Conservation (phyloP, 2,113 vertebrate genomes). For the Oncorhynchus clarkii region DNA sequence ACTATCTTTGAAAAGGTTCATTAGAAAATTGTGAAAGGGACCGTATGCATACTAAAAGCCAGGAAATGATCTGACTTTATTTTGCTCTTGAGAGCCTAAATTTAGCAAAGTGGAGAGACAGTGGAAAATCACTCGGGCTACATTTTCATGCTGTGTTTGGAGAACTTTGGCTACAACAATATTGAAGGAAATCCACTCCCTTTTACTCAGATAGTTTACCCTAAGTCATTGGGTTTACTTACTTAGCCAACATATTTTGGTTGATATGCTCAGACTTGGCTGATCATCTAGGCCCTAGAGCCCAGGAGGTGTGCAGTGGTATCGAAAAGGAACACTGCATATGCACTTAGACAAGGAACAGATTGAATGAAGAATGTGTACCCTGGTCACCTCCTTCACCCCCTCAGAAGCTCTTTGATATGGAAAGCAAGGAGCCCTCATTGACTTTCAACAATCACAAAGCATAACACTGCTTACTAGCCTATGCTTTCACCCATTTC, state of each 20-base stretch:
- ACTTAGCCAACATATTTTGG: conserved; percentile 69
- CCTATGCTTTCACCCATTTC: conserved; percentile 7
- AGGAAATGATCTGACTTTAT: background rate
- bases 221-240: conserved; percentile 65
- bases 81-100: background rate
- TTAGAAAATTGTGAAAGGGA: background rate
- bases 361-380: conserved; percentile 29
- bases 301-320: conserved; percentile 17
- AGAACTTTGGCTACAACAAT: conserved; percentile 63
- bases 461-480: conserved; percentile 18
- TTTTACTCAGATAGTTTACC: conserved; percentile 60
- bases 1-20: background rate
- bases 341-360: conserved; percentile 15
- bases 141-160: conserved; percentile 48
- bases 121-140: conserved; percentile 59
- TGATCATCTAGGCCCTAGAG: background rate
- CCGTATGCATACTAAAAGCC: background rate
- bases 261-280: conserved; percentile 23
- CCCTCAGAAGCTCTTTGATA: conserved; percentile 9
- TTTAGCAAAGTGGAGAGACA: conserved; percentile 35
- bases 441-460: background rate
- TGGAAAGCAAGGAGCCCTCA: conserved; percentile 9
- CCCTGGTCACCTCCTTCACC: background rate
- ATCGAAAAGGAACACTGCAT: conserved; percentile 18
- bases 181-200: conserved; percentile 68